Base-by-base conservation (phyloP, 2,113 vertebrate genomes). In the Thamnaconus septentrionalis region DNA sequence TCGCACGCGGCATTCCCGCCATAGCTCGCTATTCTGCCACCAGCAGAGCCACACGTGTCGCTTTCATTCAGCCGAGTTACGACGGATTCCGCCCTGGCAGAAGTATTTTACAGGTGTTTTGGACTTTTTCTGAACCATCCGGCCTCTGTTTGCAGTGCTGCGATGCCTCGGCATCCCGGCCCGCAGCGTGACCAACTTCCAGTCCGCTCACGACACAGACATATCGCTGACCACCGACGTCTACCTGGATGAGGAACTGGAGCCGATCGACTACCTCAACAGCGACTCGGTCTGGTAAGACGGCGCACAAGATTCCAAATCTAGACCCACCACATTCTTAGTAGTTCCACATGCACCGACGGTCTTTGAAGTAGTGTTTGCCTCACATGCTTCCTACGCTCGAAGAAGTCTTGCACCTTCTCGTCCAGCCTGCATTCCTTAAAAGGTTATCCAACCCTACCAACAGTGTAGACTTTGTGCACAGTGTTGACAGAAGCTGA, bases 151-250 rank as follows among this genome's bases (percentile, higher is more conserved):
- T 57, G 42, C 78, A 97, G 96, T 96, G 45, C 82, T 98, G 68
- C 92, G 96, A 5, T 96, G 95, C 81, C 87, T 97, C 39, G 96
- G 96, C 12, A 89, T 98, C 1, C 92, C 96, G 1, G 76, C 92
- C 4, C 94, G 96, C 3, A 96, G 94, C 0, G 89, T 96, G 56
- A 98, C 95, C 80, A 98, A 98, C 90, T 98, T 96, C 92, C 94
- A 95, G 87, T 98, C 96, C 0, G 96, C 96, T 0, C 96, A 97
- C 1, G 95, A 97, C 80, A 96, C 96, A 0, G 96, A 98, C 46
- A 92, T 94, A 0, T 96, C 94, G 45, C 91, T 97, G 80, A 97
- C 94, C 12, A 96, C 93, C 56, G 96, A 98, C 71, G 91, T 96
- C 45, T 98, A 95, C 82, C 92, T 97, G 1, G 93, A 96, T 43